Evolutionary conservation across 2,797 vertebrate species (phyloP), one percentile per base, ranked within the genome.

Genomic region (Anguilla megastoma): DNA sequence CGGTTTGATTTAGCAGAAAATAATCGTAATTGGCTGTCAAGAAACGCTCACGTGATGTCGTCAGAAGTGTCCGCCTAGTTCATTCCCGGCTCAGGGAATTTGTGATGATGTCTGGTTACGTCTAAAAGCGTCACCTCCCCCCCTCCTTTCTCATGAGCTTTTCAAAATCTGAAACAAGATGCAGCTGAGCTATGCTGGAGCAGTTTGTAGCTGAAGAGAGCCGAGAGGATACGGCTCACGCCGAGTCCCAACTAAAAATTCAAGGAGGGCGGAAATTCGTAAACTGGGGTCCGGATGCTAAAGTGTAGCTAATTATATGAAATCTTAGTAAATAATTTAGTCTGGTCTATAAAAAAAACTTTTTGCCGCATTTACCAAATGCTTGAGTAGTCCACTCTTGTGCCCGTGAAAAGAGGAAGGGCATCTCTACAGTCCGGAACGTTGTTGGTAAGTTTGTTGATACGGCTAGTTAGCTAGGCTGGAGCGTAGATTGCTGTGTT

Each of bases 141-240:
- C 79, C 14, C 79, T 21, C 56, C 74, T 36, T 41, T n/a, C 24
- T 82, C 79, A 24, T 2, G 41, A 82, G 79, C 41, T 24, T 82
- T 82, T 82, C 79, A 82, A 82, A 82, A 82, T 82, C 45, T 82
- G 79, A 82, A 82, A 82, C 79, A 82, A 82, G 79, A 82, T 82
- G 79, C 79, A 82, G 79, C 45, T 82, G 79, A 24, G 45, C 8
- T 9, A 50, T 50, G 21, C 27, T n/a, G 41, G 21, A 50, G 79
- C 79, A 82, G 79, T 82, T 82, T 24, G 79, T n/a, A 82, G 79
- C 12, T 48, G 79, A 48, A 10, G 18, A 45, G 45, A 82, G 41
- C 45, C 79, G 79, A 50, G 41, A 50, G 79, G 5, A 50, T 50
- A 48, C 41, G 24, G 45, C 41, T 82, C 27, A 48, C 45, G n/a